phyloP scores from a whole-genome alignment of 2,797 vertebrate species.

The Petrocephalus schoutedeni region DNA sequence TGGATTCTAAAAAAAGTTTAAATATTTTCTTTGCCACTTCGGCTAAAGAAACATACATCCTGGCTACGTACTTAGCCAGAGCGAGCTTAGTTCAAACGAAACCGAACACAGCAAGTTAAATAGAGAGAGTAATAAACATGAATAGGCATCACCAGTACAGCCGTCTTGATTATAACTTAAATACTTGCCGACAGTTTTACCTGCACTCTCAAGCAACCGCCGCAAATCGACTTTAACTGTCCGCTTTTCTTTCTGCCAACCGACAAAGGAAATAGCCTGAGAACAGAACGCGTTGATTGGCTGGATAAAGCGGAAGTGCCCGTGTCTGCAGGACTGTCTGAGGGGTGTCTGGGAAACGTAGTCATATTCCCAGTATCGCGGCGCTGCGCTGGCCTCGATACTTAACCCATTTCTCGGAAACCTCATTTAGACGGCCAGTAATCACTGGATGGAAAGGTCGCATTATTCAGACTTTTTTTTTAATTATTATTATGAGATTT shows the following conservation, averaged over 20 bases:
- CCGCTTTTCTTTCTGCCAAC: slow-evolving; percentile 35
- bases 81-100: neutral
- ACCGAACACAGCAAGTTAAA: neutral
- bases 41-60: slow-evolving; percentile 8
- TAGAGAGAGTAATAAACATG: neutral
- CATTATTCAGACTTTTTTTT: neutral
- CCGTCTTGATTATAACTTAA: neutral
- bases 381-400: neutral
- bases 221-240: slow-evolving; percentile 31
- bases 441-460: neutral
- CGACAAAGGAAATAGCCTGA: slow-evolving; percentile 38
- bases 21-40: neutral
- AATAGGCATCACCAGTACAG: neutral
- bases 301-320: slow-evolving; percentile 2
- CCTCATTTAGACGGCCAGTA: neutral
- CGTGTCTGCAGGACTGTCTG: neutral
- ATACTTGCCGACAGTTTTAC: slow-evolving; percentile 24
- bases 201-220: slow-evolving; percentile 23
- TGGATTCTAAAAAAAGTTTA: neutral
- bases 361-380: neutral
- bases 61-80: neutral
- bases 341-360: slow-evolving; percentile 7
- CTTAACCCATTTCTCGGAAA: neutral
- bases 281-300: slow-evolving; percentile 34
- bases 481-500: neutral